A percentile compares a stretch with the other conserved stretches of the same genome.
Evolutionary conservation across 2,113 vertebrate genomes (phyloP).

Genomic region (Psittacula cyanocephala): DNA sequence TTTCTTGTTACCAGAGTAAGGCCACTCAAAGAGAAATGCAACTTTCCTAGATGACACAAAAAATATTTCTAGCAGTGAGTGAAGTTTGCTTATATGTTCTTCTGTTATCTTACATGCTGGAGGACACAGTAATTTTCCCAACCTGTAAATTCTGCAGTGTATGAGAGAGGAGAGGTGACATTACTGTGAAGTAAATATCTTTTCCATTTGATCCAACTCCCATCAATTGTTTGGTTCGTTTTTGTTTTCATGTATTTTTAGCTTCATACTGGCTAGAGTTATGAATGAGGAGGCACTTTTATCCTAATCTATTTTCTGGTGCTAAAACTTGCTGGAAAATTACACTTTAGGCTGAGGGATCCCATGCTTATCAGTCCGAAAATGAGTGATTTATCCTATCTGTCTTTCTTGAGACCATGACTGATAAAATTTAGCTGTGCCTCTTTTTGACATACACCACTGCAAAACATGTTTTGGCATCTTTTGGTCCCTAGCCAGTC

Average conservation of each 20-base stretch:
- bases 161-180: background rate
- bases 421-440: background rate
- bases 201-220: background rate
- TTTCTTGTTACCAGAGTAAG: slow-evolving; percentile 77
- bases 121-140: background rate
- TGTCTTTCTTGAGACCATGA: background rate
- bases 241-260: background rate
- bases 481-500: background rate
- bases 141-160: background rate
- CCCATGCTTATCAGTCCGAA: background rate
- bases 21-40: slow-evolving; percentile 76
- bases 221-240: background rate
- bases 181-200: background rate
- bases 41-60: background rate
- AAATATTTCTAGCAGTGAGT: background rate
- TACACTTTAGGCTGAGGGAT: background rate
- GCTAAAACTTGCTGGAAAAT: background rate
- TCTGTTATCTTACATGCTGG: background rate
- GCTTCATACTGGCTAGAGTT: background rate
- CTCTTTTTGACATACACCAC: background rate
- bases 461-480: background rate
- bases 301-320: background rate
- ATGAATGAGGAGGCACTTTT: background rate
- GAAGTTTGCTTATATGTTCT: slow-evolving; percentile 15
- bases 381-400: background rate